These are phyloP conservation scores for Takifugu ocellatus DNA, from an alignment of 2,797 vertebrate genomes.

Conservation along the genomic window DNA sequence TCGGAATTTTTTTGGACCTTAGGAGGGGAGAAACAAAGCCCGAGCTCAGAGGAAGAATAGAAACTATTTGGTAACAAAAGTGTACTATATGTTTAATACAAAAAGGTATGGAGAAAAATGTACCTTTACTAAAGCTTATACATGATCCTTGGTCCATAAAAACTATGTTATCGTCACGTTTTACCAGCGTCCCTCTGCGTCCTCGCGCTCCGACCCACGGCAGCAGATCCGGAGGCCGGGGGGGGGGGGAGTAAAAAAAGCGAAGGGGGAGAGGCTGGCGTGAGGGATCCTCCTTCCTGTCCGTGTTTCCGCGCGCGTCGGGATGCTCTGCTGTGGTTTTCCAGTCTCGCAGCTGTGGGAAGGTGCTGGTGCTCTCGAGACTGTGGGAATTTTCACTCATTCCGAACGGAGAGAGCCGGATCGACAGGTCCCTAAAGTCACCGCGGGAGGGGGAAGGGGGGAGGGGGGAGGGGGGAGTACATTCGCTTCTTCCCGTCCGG, in stretches of 20 bases:
- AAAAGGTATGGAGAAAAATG: slow-evolving; percentile 99
- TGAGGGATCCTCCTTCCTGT: slow-evolving; percentile 74
- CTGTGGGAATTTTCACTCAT: slow-evolving; percentile 52
- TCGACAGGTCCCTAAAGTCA: slow-evolving; percentile 79
- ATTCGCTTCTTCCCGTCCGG: slow-evolving; percentile 30
- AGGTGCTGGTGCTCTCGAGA: slow-evolving; percentile 79
- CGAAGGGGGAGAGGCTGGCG: slow-evolving; percentile 57
- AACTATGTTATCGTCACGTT: slow-evolving; percentile 87
- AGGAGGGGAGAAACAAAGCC: slow-evolving; percentile 65
- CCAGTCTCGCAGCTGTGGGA: slow-evolving; percentile 61
- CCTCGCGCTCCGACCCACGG: slow-evolving; percentile 77
- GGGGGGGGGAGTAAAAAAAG: slow-evolving; percentile 66
- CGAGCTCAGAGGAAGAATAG: slow-evolving; percentile 88
- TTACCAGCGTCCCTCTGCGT: slow-evolving; percentile 81
- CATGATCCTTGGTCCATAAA: slow-evolving; percentile 99
- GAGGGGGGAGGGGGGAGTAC: slow-evolving; percentile 61
- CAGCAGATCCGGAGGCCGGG: slow-evolving; percentile 80
- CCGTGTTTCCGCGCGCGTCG: slow-evolving; percentile 28
- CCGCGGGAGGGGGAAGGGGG: slow-evolving; percentile 46
- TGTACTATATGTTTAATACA: slow-evolving; percentile 96
- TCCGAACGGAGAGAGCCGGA: slow-evolving; percentile 76
- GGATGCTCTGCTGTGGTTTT: slow-evolving; percentile 69
- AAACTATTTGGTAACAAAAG: slow-evolving; percentile 99
- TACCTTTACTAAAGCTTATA: slow-evolving; percentile 99
- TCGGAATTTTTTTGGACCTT: slow-evolving; percentile 83